These are phyloP conservation scores for Rhyzopertha dominica DNA, from an alignment of 1,140 invertebrate species.

Conservation along the genomic window DNA sequence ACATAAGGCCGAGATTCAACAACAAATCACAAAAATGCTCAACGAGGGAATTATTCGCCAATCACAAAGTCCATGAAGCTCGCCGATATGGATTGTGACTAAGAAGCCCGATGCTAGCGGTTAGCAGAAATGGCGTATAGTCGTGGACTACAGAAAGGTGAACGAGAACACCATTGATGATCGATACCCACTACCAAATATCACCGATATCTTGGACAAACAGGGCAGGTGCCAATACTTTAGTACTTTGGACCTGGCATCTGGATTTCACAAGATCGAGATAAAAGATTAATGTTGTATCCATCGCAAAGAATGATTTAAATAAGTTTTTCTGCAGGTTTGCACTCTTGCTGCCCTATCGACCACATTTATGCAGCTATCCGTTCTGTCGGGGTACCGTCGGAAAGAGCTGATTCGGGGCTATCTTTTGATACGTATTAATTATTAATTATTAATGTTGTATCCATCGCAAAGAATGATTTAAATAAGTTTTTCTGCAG, in stretches of 20 bases:
- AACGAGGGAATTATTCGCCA: slow-evolving; percentile 10
- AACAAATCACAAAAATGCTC: slow-evolving; percentile 21
- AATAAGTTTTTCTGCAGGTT: no score
- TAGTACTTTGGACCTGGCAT: slow-evolving; percentile 42
- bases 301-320: no score
- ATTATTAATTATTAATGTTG: no score
- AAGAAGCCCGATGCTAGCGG: slow-evolving; percentile 11
- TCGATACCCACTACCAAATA: slow-evolving; percentile 46
- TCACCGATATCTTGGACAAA: slow-evolving; percentile 43
- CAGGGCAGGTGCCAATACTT: slow-evolving; percentile 41
- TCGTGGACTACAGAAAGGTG: slow-evolving; percentile 24
- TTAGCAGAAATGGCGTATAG: slow-evolving; percentile 10
- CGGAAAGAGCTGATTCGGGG: no score
- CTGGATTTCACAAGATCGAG: slow-evolving; percentile 48
- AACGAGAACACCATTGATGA: slow-evolving; percentile 43
- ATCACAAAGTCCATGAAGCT: slow-evolving; percentile 2
- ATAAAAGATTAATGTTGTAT: slow-evolving; percentile 35
- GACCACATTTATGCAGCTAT: no score
- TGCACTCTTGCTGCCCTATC: no score
- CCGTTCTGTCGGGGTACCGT: no score
- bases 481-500: no score
- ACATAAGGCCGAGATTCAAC: slow-evolving; percentile 28
- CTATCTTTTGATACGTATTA: no score
- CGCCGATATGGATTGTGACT: slow-evolving; percentile 8
- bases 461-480: no score